Evolutionary conservation across 2,888 invertebrate genomes (phyloP), one percentile per base, ranked within the genome.

Genomic region (Brachypalpus laphriformis): DNA sequence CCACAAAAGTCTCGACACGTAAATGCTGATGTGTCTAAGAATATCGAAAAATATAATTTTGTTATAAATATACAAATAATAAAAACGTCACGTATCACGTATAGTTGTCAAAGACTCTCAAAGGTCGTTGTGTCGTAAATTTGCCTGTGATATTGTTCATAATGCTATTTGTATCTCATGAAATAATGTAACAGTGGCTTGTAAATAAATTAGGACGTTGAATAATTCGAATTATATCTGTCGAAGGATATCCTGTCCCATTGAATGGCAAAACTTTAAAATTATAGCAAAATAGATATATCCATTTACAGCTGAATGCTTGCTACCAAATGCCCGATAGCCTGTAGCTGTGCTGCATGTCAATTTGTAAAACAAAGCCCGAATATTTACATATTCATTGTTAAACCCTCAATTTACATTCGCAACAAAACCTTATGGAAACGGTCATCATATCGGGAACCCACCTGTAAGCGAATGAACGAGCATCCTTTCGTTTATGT

Each of bases 121-220:
- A 49, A 20, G 65, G 65, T 65, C 65, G 20, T 49, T 65, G 65
- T 65, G 49, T 65, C 49, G 31, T 49, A 49, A 65, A 65, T 49
- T 14, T 40, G 14, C 5, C 14, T 3, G 34, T 11, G 9, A 34
- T 34, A 34, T 34, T 40, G 40, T 40, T 40, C n/a, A 37, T 9
- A 37, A 7, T 40, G 11, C n/a, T 40, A 40, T 40, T 14, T 40
- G 40, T 40, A 6, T 14, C 14, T 9, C 34, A 34, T 34, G 11
- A 11, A n/a, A n/a, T n/a, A n/a, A n/a, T n/a, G n/a, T n/a, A n/a
- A n/a, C n/a, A n/a, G n/a, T n/a, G n/a, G n/a, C n/a, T n/a, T n/a
- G n/a, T n/a, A n/a, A n/a, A n/a, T n/a, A n/a, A n/a, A n/a, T n/a
- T n/a, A n/a, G n/a, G n/a, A n/a, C n/a, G n/a, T n/a, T n/a, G n/a